A percentile compares a stretch with the other conserved stretches of the same genome.
phyloP scores from a whole-genome alignment of 2,113 vertebrate species.

The Marcusenius ussheri region DNA sequence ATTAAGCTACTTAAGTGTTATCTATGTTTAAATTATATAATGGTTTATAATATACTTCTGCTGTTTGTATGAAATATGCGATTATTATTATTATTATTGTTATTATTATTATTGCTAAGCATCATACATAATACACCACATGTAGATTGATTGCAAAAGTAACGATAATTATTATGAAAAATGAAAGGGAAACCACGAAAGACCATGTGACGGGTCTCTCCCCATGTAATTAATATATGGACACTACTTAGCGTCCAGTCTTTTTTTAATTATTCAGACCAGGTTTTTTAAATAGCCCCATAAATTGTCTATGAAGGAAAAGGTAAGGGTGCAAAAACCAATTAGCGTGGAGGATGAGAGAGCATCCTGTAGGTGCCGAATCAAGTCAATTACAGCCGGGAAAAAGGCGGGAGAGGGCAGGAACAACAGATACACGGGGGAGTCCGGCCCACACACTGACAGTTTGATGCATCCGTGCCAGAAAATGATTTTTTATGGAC shows the following conservation, averaged over 20 bases:
- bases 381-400: slow-evolving; percentile 51
- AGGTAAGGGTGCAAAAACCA: slow-evolving; percentile 53
- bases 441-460: slow-evolving; percentile 39
- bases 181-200: neutral
- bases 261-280: slow-evolving; percentile 46
- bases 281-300: slow-evolving; percentile 47
- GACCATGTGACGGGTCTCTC: neutral
- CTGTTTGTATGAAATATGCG: neutral
- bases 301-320: slow-evolving; percentile 54
- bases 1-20: neutral
- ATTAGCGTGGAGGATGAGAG: slow-evolving; percentile 51
- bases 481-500: slow-evolving; percentile 41
- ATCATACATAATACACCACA: neutral
- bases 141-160: neutral
- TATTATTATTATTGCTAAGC: neutral
- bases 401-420: neutral
- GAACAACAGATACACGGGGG: neutral
- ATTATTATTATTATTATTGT: neutral
- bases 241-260: slow-evolving; percentile 43
- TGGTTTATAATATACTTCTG: neutral
- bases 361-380: slow-evolving; percentile 47
- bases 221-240: slow-evolving; percentile 20
- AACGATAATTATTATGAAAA: neutral
- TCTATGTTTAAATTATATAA: neutral
- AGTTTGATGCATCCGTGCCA: slow-evolving; percentile 31